These are phyloP conservation scores for Otolemur crassicaudatus DNA, from an alignment of 2,797 vertebrate species.

Conservation along the genomic window DNA sequence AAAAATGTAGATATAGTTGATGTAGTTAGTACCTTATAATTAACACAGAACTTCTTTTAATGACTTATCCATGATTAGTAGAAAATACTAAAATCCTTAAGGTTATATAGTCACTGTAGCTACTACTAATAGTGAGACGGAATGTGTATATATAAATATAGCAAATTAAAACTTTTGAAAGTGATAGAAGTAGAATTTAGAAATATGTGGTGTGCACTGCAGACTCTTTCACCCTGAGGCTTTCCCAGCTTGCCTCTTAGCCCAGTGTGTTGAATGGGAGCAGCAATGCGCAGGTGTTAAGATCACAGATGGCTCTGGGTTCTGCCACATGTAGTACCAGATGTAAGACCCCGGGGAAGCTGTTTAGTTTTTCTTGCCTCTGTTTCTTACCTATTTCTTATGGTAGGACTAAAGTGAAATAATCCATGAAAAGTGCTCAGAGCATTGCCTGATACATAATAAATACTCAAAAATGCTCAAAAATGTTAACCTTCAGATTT, in stretches of 20 bases:
- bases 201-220: background rate
- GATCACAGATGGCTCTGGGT: background rate
- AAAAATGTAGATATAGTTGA: background rate
- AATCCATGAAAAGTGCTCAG: slow-evolving; percentile 32
- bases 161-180: slow-evolving; percentile 28
- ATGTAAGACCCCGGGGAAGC: background rate
- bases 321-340: background rate
- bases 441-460: background rate
- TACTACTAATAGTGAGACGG: background rate
- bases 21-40: background rate
- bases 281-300: background rate
- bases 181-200: slow-evolving; percentile 28
- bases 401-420: background rate
- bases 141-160: background rate
- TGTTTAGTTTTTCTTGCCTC: slow-evolving; percentile 6
- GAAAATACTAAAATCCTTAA: slow-evolving; percentile 51
- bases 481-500: slow-evolving; percentile 24
- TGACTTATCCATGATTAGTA: background rate
- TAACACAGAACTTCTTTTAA: slow-evolving; percentile 1
- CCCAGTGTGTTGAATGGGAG: background rate
- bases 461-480: background rate
- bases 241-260: background rate
- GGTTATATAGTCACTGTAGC: background rate
- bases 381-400: background rate
- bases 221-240: background rate